Base-by-base conservation (phyloP, 2,113 vertebrate genomes). In the Seriola aureovittata region DNA sequence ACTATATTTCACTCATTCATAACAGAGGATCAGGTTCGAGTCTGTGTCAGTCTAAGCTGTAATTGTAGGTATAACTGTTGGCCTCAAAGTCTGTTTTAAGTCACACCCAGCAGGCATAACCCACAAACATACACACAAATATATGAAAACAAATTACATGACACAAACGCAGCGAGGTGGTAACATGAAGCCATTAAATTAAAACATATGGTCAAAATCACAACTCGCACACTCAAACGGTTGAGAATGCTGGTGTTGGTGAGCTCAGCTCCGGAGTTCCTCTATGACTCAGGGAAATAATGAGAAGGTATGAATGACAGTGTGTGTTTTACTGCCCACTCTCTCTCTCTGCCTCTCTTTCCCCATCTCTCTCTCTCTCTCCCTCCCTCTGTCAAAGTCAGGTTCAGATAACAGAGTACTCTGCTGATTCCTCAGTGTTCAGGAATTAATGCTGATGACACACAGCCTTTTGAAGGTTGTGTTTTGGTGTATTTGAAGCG, bases 391-490 rank as follows among this genome's bases (percentile, higher is more conserved):
- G 64, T 70, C 80, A 72, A 77, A 80, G 86, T 82, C 90, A 85
- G 90, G 88, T 85, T 94, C 91, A 57, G 88, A 87, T 93, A 88
- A 90, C 92, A 90, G 79, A 78, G 83, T 44, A 34, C 89, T 85
- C 75, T 92, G 93, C 88, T 92, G 91, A 93, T 92, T 90, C 89
- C 70, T 93, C 88, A 91, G 73, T 85, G 87, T 91, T 71, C 87
- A 80, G 87, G 86, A 88, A 90, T 92, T 87, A 87, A 89, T 83
- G 84, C 88, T 91, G 90, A 92, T 90, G 87, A 92, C 89, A 85
- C 19, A 10, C 81, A 81, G 80, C 75, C 78, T 80, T 92, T 86
- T 91, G 82, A 89, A 92, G 85, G 90, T 92, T 91, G 86, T 81
- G 77, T 88, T 92, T 89, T 84, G 66, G 81, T 81, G 68, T 2